A percentile compares a stretch with the other conserved stretches of the same genome.
phyloP scores from a whole-genome alignment of 2,113 vertebrate genomes.

The Pelecanoides urinatrix region DNA sequence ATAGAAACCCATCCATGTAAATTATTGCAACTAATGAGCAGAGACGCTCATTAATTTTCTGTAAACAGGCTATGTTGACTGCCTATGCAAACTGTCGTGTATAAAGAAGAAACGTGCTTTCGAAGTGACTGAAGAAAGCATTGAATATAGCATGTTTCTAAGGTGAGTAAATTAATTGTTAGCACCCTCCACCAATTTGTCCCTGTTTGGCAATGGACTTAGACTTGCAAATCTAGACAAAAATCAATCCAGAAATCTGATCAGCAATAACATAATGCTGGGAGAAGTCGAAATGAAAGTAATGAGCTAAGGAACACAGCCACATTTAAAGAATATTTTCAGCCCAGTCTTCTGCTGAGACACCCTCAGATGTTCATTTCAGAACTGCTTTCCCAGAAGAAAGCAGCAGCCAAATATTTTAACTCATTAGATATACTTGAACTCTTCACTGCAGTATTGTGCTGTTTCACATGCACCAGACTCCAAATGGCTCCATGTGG shows the following conservation, averaged over 20 bases:
- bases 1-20: neutral
- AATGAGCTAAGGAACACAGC: constrained; percentile 40
- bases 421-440: constrained; percentile 41
- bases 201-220: neutral
- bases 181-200: neutral
- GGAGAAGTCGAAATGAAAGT: neutral
- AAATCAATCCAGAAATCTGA: neutral
- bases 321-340: constrained; percentile 53
- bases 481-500: constrained; percentile 41
- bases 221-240: neutral
- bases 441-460: neutral
- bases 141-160: neutral
- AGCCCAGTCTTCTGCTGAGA: constrained; percentile 31
- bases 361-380: constrained; percentile 49
- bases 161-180: constrained; percentile 13
- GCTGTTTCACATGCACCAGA: neutral
- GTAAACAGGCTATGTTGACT: neutral
- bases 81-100: neutral
- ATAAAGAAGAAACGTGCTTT: constrained; percentile 14
- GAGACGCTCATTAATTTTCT: neutral
- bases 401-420: constrained; percentile 58
- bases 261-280: neutral
- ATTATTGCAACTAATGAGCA: constrained; percentile 8
- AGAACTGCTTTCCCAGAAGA: constrained; percentile 31
- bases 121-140: constrained; percentile 3